These are phyloP conservation scores for Tiliacea citrago DNA, from an alignment of 2,888 invertebrate genomes.

Conservation along the genomic window DNA sequence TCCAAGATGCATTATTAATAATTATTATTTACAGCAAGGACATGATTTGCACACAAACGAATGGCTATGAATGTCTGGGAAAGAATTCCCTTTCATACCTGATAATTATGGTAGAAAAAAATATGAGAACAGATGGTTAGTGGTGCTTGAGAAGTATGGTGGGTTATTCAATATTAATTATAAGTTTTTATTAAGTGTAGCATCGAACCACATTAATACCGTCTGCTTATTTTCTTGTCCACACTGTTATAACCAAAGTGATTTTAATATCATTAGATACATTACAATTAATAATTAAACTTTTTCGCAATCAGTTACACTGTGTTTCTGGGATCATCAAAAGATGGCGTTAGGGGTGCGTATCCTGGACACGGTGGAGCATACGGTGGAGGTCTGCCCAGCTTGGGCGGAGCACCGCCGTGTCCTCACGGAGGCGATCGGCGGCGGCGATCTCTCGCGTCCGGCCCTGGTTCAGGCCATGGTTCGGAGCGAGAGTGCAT, in stretches of 20 bases:
- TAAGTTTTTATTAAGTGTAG: not conserved
- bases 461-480: no score
- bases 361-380: no score
- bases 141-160: slow-evolving; percentile 16
- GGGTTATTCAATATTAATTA: slow-evolving; percentile 34
- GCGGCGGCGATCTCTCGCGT: no score
- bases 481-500: no score
- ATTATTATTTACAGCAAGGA: slow-evolving; percentile 48
- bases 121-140: slow-evolving; percentile 41
- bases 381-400: no score
- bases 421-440: no score
- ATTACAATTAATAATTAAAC: not conserved
- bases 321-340: not conserved
- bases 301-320: not conserved
- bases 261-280: not conserved
- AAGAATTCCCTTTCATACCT: slow-evolving; percentile 55
- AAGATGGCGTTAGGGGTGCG: not conserved
- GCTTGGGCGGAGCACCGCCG: no score
- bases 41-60: slow-evolving; percentile 61
- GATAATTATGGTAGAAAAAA: slow-evolving; percentile 40
- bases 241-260: not conserved
- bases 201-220: not conserved
- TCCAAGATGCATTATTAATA: slow-evolving; percentile 56
- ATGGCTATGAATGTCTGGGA: slow-evolving; percentile 29
- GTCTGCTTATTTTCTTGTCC: not conserved